These are phyloP conservation scores for Platycheirus albimanus DNA, from an alignment of 2,888 invertebrate genomes.

Conservation along the genomic window DNA sequence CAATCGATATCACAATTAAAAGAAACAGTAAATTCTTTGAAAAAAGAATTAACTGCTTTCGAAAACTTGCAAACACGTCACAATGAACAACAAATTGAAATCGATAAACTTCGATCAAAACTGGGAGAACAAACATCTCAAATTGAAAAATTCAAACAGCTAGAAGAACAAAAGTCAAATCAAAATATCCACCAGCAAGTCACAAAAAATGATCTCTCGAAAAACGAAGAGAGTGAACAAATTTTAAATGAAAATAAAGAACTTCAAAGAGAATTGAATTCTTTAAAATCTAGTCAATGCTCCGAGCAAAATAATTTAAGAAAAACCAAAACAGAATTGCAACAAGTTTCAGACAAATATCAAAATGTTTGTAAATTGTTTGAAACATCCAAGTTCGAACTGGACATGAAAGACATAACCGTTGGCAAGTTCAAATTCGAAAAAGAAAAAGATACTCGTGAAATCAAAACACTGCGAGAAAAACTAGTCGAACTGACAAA, in stretches of 20 bases:
- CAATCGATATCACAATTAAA: slow-evolving; percentile 74
- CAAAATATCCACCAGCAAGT: not conserved
- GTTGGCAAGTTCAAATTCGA: slow-evolving; percentile 75
- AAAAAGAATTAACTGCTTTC: slow-evolving; percentile 76
- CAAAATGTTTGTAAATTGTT: slow-evolving; percentile 76
- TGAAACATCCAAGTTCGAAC: slow-evolving; percentile 76
- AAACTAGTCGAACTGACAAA: slow-evolving; percentile 70
- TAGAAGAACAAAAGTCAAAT: not conserved
- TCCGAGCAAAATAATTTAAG: slow-evolving; percentile 42
- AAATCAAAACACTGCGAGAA: slow-evolving; percentile 74
- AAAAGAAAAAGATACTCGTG: slow-evolving; percentile 69
- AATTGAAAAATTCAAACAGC: slow-evolving; percentile 68
- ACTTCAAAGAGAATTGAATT: slow-evolving; percentile 25
- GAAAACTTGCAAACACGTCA: slow-evolving; percentile 76
- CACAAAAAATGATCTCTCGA: not conserved
- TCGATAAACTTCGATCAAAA: slow-evolving; percentile 76
- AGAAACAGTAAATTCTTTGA: slow-evolving; percentile 76
- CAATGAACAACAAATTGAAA: slow-evolving; percentile 77
- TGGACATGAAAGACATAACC: slow-evolving; percentile 76
- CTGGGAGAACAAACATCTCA: slow-evolving; percentile 77
- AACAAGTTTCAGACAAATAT: slow-evolving; percentile 76
- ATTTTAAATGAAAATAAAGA: slow-evolving; percentile 25
- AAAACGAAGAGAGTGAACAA: slow-evolving; percentile 20
- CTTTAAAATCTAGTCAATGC: slow-evolving; percentile 53
- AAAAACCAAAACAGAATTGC: slow-evolving; percentile 75